phyloP scores from a whole-genome alignment of 1,140 invertebrate genomes.

The Saccostrea echinata region DNA sequence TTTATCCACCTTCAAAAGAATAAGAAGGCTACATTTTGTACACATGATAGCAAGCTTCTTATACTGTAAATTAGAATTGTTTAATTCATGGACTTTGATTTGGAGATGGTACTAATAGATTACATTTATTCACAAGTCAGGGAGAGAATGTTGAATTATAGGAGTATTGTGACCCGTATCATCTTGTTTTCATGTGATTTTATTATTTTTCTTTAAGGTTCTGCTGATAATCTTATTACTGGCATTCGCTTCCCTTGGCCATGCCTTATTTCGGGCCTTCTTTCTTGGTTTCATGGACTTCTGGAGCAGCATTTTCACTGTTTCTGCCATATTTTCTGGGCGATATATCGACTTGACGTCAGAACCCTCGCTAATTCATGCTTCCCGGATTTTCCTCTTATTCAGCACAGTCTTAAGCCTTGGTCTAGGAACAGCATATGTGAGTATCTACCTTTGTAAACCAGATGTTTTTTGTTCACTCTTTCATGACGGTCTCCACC shows the following conservation, averaged over 20 bases:
- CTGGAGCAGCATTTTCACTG: constrained; percentile 68
- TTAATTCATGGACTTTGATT: too few species aligned
- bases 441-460: constrained; percentile 65
- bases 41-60: too few species aligned
- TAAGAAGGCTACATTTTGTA: too few species aligned
- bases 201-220: constrained; percentile 58
- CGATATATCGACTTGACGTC: constrained; percentile 54
- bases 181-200: too few species aligned
- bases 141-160: too few species aligned
- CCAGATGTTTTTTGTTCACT: background rate
- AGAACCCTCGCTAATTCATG: constrained; percentile 52
- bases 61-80: too few species aligned
- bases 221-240: constrained; percentile 69
- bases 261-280: constrained; percentile 71
- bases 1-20: too few species aligned
- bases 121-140: too few species aligned
- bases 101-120: too few species aligned
- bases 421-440: constrained; percentile 74
- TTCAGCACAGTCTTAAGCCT: constrained; percentile 66
- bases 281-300: constrained; percentile 66
- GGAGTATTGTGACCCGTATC: too few species aligned
- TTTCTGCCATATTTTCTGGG: constrained; percentile 69
- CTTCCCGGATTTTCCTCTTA: constrained; percentile 66
- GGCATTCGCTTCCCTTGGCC: constrained; percentile 71
- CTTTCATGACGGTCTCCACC: background rate